A percentile compares a stretch with the other conserved stretches of the same genome.
These are phyloP conservation scores for Rhyacichthys aspro DNA, from an alignment of 2,797 vertebrate genomes.

Conservation along the genomic window DNA sequence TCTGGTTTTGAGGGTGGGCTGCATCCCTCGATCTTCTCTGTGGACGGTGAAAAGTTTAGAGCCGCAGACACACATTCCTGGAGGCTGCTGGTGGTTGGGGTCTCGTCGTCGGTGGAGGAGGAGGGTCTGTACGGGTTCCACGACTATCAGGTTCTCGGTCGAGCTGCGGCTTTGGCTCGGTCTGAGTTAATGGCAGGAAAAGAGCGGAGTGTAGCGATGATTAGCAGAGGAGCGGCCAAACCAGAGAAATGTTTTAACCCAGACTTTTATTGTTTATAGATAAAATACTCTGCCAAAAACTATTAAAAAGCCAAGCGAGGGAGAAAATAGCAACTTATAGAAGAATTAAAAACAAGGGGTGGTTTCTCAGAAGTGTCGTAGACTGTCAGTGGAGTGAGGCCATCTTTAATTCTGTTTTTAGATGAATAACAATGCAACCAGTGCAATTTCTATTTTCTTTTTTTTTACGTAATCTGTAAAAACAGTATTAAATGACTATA, in stretches of 20 bases:
- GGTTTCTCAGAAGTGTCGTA: not conserved
- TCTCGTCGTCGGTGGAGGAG: conserved; percentile 26
- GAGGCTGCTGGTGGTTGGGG: conserved; percentile 17
- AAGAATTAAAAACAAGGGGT: conserved; percentile 54
- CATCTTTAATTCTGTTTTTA: not conserved
- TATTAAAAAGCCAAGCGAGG: conserved; percentile 60
- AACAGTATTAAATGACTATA: no score
- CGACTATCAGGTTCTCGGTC: conserved; percentile 84
- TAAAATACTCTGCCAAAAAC: conserved; percentile 66
- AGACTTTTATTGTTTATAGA: conserved; percentile 78
- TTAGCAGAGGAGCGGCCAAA: conserved; percentile 77
- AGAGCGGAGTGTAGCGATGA: conserved; percentile 72
- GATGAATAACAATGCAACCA: no score
- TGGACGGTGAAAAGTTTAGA: conserved; percentile 80
- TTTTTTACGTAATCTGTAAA: no score
- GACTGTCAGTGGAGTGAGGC: not conserved
- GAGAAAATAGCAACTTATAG: conserved; percentile 65
- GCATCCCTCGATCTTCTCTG: conserved; percentile 67
- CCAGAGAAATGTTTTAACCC: conserved; percentile 69
- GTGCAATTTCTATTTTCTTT: no score
- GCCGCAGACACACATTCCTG: conserved; percentile 81
- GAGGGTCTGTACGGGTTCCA: conserved; percentile 76
- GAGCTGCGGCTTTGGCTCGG: conserved; percentile 78
- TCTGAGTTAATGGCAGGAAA: conserved; percentile 70
- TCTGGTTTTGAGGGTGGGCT: conserved; percentile 45